phyloP scores from a whole-genome alignment of 2,113 vertebrate genomes.

The Octodon degus region DNA sequence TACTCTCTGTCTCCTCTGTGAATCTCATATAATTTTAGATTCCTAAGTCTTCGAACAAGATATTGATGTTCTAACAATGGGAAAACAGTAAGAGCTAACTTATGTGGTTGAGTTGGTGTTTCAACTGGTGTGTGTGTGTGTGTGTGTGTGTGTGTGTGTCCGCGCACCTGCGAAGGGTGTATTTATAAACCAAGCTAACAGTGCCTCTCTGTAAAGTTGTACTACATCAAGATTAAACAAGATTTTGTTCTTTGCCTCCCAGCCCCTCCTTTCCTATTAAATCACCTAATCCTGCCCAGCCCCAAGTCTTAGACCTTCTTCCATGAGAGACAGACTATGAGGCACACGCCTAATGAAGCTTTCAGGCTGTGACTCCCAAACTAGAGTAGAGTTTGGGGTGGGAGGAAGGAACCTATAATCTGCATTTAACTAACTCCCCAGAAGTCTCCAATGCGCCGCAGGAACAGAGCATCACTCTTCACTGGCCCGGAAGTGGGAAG shows the following conservation, averaged over 20 bases:
- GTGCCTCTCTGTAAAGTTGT: background rate
- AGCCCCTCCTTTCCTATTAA: background rate
- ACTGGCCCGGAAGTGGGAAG: background rate
- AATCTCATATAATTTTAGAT: background rate
- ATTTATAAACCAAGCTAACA: background rate
- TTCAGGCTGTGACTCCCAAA: background rate
- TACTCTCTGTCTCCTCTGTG: too few relatives aligned
- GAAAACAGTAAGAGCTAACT: background rate
- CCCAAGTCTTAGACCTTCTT: background rate
- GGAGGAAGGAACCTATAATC: background rate
- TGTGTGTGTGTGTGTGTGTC: background rate
- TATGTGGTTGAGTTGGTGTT: background rate
- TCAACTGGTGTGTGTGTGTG: background rate
- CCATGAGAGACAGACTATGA: background rate
- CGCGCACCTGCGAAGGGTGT: too few relatives aligned
- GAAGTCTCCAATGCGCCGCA: rapidly evolving
- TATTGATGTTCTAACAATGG: background rate
- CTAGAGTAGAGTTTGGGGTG: background rate
- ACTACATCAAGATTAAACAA: background rate
- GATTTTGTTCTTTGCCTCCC: background rate
- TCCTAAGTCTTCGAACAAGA: background rate
- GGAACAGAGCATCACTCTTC: rapidly evolving
- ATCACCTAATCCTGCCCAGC: too few relatives aligned
- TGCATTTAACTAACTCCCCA: background rate
- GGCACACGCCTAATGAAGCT: background rate